Evolutionary conservation across 2,888 invertebrate genomes (phyloP).

Genomic region (Antitype chi): DNA sequence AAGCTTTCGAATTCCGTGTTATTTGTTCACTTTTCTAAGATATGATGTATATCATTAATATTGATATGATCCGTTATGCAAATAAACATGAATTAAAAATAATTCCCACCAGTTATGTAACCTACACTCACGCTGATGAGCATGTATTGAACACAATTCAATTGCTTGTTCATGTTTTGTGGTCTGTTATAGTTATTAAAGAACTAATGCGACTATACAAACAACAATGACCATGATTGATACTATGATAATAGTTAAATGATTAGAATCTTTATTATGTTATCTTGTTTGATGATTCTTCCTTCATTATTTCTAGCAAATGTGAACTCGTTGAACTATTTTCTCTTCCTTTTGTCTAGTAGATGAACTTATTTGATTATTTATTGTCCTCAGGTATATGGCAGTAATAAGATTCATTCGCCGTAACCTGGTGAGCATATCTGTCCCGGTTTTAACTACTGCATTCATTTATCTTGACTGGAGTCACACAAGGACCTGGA

Average conservation of each 20-base stretch:
- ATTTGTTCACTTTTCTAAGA: neutral
- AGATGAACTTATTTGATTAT: slow-evolving; percentile 2
- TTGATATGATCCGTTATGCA: neutral
- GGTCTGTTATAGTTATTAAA: neutral
- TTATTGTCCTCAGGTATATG: slow-evolving; percentile 85
- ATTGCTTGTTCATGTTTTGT: neutral
- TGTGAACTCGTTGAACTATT: neutral
- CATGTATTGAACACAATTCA: neutral
- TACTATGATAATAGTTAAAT: neutral
- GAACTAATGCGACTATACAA: neutral
- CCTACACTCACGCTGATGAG: no score
- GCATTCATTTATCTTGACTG: slow-evolving; percentile 93
- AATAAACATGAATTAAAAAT: neutral
- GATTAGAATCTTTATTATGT: neutral
- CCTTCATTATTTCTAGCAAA: neutral
- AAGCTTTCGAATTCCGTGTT: neutral
- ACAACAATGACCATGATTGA: neutral
- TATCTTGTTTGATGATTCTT: no score
- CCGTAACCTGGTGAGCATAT: slow-evolving; percentile 92
- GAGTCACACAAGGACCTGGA: slow-evolving; percentile 94
- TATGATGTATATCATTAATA: neutral
- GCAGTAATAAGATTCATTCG: slow-evolving; percentile 88
- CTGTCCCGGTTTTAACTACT: slow-evolving; percentile 92
- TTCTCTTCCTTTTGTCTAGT: neutral
- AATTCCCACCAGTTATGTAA: slow-evolving; percentile 3